Base-by-base conservation (phyloP, 2,797 vertebrate genomes). In the Sphenodon punctatus region DNA sequence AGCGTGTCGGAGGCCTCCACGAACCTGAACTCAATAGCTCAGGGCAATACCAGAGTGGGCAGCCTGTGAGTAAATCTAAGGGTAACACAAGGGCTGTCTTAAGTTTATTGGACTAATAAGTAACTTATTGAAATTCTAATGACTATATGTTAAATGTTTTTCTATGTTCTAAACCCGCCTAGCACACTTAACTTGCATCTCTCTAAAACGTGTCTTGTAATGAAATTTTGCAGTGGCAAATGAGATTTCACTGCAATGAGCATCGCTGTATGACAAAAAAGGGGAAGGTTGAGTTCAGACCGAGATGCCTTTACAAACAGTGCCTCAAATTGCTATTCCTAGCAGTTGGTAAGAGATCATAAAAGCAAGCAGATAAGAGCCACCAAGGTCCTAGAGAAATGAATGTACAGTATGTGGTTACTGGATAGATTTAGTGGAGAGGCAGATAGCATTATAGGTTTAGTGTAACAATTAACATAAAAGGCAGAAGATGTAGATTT, bases 251-350 rank as follows among this genome's bases (percentile, higher is more conserved):
- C 82, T 87, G 82, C 53, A 76, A 49, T 91, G 77, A 69, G 46
- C 89, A 87, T 86, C 23, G 0, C 85, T 10, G 22, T 59, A 43
- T 75, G 80, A 89, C 86, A 86, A 81, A 93, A 86, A 88, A 91
- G 48, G 84, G 67, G 67, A 91, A 81, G 73, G 61, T 85, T 75
- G 81, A 78, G 67, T 88, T 92, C 86, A 75, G 90, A 72, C 87
- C 75, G 74, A 91, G 91, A 91, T 86, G 90, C 43, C 87, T 95
- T 95, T 92, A 86, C 87, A 93, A 93, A 93, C 88, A 89, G 84
- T 39, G 2, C 90, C 88, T 88, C 82, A 93, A 94, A 94, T 94
- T 94, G 84, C 88, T 93, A 88, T 92, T 94, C 84, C 92, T 94
- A 83, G 88, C 86, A 92, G 91, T 92, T 94, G 91, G 76, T 91